Evolutionary conservation across 2,113 vertebrate genomes (phyloP).

Genomic region (Aleadryas rufinucha): DNA sequence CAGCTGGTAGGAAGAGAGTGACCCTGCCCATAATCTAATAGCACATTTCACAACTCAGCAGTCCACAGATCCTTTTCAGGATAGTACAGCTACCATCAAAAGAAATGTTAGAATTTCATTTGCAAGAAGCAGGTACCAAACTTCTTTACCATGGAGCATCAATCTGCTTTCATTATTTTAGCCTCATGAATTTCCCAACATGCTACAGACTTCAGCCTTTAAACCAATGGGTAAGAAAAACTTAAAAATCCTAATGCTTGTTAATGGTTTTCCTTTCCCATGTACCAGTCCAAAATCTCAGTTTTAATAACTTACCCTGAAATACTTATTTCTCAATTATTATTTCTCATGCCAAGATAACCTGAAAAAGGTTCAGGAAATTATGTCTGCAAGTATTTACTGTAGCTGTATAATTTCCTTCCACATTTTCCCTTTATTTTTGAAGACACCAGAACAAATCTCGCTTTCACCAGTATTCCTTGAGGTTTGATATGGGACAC

Average conservation of each 20-base stretch:
- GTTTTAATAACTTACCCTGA: neutral
- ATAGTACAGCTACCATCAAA: neutral
- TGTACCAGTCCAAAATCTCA: neutral
- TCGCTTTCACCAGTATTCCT: neutral
- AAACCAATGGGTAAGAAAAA: neutral
- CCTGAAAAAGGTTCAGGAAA: neutral
- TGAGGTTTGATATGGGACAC: neutral
- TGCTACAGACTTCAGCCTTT: neutral
- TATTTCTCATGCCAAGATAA: constrained; percentile 1
- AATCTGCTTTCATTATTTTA: constrained; percentile 18
- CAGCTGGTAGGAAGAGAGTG: neutral
- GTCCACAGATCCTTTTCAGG: neutral
- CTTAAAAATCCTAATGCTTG: neutral
- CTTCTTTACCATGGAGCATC: neutral
- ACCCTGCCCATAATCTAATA: neutral
- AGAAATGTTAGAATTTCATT: constrained; percentile 2
- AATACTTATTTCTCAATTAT: neutral
- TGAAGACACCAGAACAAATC: neutral
- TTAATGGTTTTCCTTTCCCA: constrained; percentile 24
- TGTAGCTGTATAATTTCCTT: neutral
- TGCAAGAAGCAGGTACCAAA: constrained; percentile 14
- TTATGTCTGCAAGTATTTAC: neutral
- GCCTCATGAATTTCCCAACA: neutral
- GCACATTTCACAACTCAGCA: constrained; percentile 31
- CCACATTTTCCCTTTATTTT: neutral